Percentiles rank a stretch among this genome's conserved stretches.
Evolutionary conservation across 2,113 vertebrate species (phyloP).

Genomic region (Siphamia tubifer): DNA sequence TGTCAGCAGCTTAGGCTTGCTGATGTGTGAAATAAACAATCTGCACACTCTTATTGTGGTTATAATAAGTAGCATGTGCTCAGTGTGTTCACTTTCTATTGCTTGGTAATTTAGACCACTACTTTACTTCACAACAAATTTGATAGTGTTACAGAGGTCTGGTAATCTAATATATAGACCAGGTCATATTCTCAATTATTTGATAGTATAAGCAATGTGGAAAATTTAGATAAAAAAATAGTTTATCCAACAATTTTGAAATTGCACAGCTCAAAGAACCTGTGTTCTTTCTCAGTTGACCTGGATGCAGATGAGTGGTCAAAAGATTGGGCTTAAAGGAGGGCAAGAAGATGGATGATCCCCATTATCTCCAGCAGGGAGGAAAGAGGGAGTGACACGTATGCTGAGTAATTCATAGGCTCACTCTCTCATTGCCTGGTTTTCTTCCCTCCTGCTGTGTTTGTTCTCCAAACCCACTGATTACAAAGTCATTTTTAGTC

Average conservation of each 20-base stretch:
- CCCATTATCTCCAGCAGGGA: slow-evolving; percentile 63
- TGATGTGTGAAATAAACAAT: slow-evolving; percentile 63
- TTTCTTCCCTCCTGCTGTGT: slow-evolving; percentile 43
- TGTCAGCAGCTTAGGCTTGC: slow-evolving; percentile 38
- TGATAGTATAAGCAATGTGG: too few relatives aligned
- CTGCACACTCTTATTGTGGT: slow-evolving; percentile 16
- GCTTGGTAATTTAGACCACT: too few relatives aligned
- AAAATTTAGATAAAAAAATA: too few relatives aligned
- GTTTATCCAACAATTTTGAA: too few relatives aligned
- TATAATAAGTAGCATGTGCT: slow-evolving; percentile 1
- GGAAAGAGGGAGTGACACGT: slow-evolving; percentile 31
- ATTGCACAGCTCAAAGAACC: too few relatives aligned
- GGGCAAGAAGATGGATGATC: slow-evolving; percentile 70
- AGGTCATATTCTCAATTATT: too few relatives aligned
- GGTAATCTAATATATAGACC: too few relatives aligned
- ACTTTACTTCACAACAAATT: neutral
- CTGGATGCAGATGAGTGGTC: slow-evolving; percentile 66
- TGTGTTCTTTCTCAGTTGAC: slow-evolving; percentile 52
- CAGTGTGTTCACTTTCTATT: neutral
- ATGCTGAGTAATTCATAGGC: slow-evolving; percentile 66
- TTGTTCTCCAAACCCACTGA: slow-evolving; percentile 60
- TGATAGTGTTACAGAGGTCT: too few relatives aligned
- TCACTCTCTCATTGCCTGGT: slow-evolving; percentile 48
- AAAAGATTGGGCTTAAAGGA: slow-evolving; percentile 59
- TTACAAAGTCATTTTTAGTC: slow-evolving; percentile 62